These are phyloP conservation scores for Cephus spinipes DNA, from an alignment of 2,888 invertebrate species.

Conservation along the genomic window DNA sequence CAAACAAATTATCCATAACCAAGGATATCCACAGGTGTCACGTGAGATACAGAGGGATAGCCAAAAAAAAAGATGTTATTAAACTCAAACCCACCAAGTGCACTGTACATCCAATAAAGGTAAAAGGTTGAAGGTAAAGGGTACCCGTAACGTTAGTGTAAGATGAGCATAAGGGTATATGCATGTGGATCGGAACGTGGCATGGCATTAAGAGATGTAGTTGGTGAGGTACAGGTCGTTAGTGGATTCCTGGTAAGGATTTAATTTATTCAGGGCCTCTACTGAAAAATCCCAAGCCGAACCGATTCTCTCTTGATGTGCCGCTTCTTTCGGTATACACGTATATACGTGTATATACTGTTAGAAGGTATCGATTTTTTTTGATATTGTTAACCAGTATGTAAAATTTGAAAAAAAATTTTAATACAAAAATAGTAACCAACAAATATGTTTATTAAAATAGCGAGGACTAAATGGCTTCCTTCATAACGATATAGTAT, in stretches of 20 bases:
- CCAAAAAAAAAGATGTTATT: background rate
- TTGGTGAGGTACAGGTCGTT: constrained; percentile 47
- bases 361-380: background rate
- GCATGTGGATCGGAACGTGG: constrained; percentile 8
- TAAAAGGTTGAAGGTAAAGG: background rate
- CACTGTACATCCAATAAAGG: background rate
- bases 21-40: background rate
- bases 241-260: constrained; percentile 58
- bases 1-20: background rate
- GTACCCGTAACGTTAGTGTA: background rate
- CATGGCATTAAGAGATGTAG: constrained; percentile 40
- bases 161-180: background rate
- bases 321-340: background rate
- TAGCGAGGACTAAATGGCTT: no score
- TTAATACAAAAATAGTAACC: no score
- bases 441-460: no score
- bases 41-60: background rate
- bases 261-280: constrained; percentile 53
- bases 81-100: background rate
- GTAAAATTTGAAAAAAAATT: background rate
- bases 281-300: background rate
- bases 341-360: background rate
- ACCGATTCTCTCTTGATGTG: background rate
- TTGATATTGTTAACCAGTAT: background rate
- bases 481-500: no score